These are phyloP conservation scores for Drepana falcataria DNA, from an alignment of 2,888 invertebrate species.

Conservation along the genomic window DNA sequence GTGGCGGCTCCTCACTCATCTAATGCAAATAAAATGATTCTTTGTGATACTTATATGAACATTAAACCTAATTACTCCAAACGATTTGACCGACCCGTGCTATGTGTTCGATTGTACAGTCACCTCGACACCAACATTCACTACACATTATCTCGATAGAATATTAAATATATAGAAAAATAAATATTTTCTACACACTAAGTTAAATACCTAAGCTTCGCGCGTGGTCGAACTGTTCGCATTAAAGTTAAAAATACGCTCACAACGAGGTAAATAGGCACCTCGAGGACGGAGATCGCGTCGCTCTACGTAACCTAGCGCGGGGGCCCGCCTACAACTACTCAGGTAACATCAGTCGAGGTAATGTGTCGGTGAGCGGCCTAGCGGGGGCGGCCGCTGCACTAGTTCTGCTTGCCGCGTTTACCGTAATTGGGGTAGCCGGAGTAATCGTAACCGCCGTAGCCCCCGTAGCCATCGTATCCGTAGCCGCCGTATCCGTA, in stretches of 20 bases:
- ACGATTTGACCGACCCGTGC: conserved; percentile 37
- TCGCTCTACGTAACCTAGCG: conserved; percentile 58
- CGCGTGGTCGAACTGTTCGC: conserved; percentile 71
- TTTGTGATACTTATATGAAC: conserved; percentile 54
- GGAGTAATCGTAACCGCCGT: conserved; percentile 89
- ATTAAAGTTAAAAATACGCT: conserved; percentile 54
- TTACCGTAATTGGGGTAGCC: conserved; percentile 91
- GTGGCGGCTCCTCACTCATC: conserved; percentile 4
- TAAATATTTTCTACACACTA: conserved; percentile 79
- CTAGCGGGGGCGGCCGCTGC: conserved; percentile 51
- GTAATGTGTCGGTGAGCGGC: conserved; percentile 76
- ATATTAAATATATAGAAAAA: conserved; percentile 77
- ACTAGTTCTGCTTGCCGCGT: conserved; percentile 77
- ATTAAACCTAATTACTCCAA: conserved; percentile 49
- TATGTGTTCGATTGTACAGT: conserved; percentile 55
- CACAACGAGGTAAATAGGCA: conserved; percentile 67
- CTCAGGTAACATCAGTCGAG: conserved; percentile 79
- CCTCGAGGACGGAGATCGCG: conserved; percentile 71
- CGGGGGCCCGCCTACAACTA: conserved; percentile 56
- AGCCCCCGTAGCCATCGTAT: conserved; percentile 86
- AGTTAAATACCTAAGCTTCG: conserved; percentile 74
- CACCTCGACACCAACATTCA: conserved; percentile 70
- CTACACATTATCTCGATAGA: conserved; percentile 78
- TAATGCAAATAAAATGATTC: conserved; percentile 48
- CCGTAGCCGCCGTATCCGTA: conserved; percentile 86